Percentiles rank a stretch among this genome's conserved stretches.
Evolutionary conservation across 2,888 invertebrate genomes (phyloP).

Genomic region (Tetheella fluctuosa): DNA sequence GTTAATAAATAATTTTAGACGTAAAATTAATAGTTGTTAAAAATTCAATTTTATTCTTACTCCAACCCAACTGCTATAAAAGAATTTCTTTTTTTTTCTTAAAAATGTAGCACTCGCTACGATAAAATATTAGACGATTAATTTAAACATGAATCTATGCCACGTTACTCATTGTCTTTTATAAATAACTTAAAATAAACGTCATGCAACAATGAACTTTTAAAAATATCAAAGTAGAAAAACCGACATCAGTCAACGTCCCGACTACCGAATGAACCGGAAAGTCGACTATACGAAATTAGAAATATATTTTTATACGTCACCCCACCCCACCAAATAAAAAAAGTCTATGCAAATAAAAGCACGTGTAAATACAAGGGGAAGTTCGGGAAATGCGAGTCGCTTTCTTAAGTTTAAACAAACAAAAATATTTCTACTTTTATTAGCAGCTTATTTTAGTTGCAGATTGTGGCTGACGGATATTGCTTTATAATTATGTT

Average conservation of each 20-base stretch:
- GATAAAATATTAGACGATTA: conserved; percentile 1
- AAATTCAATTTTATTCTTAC: background rate
- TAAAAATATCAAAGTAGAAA: conserved; percentile 66
- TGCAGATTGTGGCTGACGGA: conserved; percentile 34
- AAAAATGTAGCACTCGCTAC: background rate
- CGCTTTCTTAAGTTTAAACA: conserved; percentile 40
- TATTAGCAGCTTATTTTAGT: conserved; percentile 37
- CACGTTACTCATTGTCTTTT: background rate
- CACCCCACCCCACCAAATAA: conserved; percentile 67
- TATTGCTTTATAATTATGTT: conserved; percentile 24
- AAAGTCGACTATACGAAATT: conserved; percentile 77
- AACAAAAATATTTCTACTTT: conserved; percentile 42
- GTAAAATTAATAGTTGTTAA: too few species aligned
- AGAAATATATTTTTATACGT: conserved; percentile 82
- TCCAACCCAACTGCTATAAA: background rate
- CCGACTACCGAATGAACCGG: conserved; percentile 64
- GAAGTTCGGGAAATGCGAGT: conserved; percentile 54
- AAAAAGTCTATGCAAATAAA: conserved; percentile 82
- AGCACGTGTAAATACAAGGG: conserved; percentile 80
- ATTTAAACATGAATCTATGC: conserved; percentile 1
- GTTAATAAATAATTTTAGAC: too few species aligned
- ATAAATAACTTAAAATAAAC: conserved; percentile 18
- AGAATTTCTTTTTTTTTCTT: background rate
- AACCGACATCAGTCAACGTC: conserved; percentile 78
- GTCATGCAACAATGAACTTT: conserved; percentile 26